Evolutionary conservation across 64 coral and sea anemone species (phyloP).

Genomic region (Pocillopora damicornis): DNA sequence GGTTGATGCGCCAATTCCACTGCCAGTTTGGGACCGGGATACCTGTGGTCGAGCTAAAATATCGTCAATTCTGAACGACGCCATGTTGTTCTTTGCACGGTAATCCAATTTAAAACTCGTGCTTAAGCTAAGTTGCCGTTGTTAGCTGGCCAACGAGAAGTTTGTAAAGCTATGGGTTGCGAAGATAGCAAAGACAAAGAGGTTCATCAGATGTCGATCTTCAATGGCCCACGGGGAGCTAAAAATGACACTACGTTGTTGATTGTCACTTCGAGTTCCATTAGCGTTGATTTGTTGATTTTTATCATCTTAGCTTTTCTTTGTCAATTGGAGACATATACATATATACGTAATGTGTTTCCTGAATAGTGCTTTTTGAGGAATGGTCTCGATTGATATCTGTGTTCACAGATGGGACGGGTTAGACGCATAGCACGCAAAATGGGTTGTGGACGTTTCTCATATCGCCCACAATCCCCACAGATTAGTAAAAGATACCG

Average conservation of each 20-base stretch:
- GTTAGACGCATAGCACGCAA: not conserved
- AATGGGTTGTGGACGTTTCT: not conserved
- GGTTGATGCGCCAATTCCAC: not conserved
- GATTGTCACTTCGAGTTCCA: slow-evolving; percentile 81
- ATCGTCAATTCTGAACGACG: slow-evolving; percentile 47
- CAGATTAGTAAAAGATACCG: slow-evolving; percentile 11
- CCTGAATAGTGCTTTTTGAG: slow-evolving; percentile 58
- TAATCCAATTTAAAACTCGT: not conserved
- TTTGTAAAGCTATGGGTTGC: not conserved
- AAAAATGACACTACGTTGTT: slow-evolving; percentile 73
- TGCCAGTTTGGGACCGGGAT: slow-evolving; percentile 6
- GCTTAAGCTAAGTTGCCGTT: slow-evolving; percentile 2
- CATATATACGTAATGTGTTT: slow-evolving; percentile 85
- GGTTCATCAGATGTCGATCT: slow-evolving; percentile 39
- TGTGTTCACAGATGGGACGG: slow-evolving; percentile 36
- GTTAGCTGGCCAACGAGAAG: slow-evolving; percentile 4
- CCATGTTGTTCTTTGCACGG: slow-evolving; percentile 3
- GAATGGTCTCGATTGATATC: slow-evolving; percentile 52
- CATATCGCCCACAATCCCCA: not conserved
- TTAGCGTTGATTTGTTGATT: slow-evolving; percentile 93
- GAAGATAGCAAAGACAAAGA: slow-evolving; percentile 43
- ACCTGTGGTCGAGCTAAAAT: slow-evolving; percentile 30
- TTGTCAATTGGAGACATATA: slow-evolving; percentile 85
- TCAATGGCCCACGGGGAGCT: slow-evolving; percentile 61
- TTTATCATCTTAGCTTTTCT: slow-evolving; percentile 91